Conservation (phyloP, 30 jellyfish, hydroid and myxozoan genomes). For the Phacellophora camtschatica region DNA sequence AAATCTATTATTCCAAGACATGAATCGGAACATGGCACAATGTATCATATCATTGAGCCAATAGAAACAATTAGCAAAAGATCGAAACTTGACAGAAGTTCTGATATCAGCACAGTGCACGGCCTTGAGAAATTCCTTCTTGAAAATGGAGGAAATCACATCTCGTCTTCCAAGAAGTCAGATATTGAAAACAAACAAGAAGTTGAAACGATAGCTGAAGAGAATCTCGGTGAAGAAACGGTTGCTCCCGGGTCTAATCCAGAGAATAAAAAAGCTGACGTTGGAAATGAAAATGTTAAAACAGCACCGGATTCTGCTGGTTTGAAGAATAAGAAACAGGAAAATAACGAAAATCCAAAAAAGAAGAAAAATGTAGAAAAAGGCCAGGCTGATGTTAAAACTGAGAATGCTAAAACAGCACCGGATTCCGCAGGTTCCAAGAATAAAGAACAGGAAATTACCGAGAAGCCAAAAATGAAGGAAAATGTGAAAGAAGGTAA, state of each 20-base stretch:
- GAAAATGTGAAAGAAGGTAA: neutral
- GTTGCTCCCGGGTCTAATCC: neutral
- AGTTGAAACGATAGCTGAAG: slow-evolving; percentile 21
- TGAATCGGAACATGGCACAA: slow-evolving; percentile 20
- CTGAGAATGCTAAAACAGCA: no score
- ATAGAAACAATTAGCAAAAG: slow-evolving; percentile 21
- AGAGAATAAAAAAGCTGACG: neutral
- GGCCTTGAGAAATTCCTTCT: slow-evolving; percentile 23
- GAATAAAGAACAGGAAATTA: no score
- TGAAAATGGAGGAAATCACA: neutral
- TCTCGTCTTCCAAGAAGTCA: slow-evolving; percentile 2
- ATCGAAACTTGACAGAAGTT: slow-evolving; percentile 2
- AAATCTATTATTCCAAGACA: slow-evolving; percentile 60
- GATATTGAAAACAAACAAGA: slow-evolving; percentile 38
- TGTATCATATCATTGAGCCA: slow-evolving; percentile 14
- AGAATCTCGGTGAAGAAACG: neutral
- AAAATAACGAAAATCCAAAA: neutral
- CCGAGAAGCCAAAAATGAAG: no score
- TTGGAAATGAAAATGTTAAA: neutral
- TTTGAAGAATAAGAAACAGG: neutral
- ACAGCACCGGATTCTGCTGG: no score
- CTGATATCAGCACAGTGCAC: slow-evolving; percentile 13
- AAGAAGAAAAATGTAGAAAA: neutral
- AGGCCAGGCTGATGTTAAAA: neutral
- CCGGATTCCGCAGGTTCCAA: no score